Conservation (phyloP, 2,113 vertebrate species). For the Dasyurus viverrinus region DNA sequence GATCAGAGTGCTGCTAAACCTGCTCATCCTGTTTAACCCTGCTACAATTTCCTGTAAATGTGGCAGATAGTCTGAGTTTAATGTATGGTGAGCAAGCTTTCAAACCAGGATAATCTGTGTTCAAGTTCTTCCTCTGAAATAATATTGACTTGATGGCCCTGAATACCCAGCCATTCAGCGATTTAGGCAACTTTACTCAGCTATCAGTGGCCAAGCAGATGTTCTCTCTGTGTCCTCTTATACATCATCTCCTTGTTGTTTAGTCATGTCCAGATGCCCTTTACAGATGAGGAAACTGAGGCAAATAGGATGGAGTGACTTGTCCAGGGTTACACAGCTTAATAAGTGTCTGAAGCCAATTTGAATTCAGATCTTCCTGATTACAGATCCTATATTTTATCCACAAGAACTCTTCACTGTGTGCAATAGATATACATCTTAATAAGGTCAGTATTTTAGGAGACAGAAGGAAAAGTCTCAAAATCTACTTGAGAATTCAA, state of each 20-base stretch:
- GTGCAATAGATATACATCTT: background rate
- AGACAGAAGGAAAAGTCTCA: background rate
- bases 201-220: background rate
- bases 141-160: background rate
- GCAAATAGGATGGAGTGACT: background rate
- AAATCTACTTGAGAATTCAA: background rate
- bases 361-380: background rate
- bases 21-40: background rate
- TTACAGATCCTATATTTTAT: background rate
- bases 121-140: background rate
- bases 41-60: background rate
- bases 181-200: background rate
- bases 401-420: background rate
- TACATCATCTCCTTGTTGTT: background rate
- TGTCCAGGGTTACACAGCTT: background rate
- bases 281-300: background rate
- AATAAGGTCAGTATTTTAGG: background rate
- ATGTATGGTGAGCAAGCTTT: background rate
- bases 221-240: background rate
- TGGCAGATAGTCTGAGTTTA: background rate
- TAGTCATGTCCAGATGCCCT: background rate
- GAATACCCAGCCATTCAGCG: background rate
- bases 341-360: background rate
- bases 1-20: background rate
- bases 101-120: background rate